Evolutionary conservation across 2,113 vertebrate species (phyloP), one percentile per base, ranked within the genome.

Genomic region (Poeciliopsis retropinna): DNA sequence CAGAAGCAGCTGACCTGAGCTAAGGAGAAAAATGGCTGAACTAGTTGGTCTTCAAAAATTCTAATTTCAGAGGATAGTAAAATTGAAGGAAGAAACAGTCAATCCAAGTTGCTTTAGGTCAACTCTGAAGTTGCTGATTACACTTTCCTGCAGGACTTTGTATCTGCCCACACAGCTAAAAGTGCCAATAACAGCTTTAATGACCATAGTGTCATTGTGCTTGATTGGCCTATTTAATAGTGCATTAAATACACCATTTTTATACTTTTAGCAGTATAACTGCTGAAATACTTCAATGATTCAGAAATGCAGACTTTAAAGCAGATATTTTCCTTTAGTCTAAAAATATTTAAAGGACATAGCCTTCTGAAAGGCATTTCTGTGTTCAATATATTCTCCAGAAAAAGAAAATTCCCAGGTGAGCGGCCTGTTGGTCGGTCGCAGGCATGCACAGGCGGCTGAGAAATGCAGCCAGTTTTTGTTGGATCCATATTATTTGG

Each of bases 401-500:
- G 78, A 75, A 81, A 86, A 82, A 64, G 30, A 19, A 37, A 83
- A 81, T 67, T 83, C 88, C 84, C 81, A 60, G 10, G 68, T 44
- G 76, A 83, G 64, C 29, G 39, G 22, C 37, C 63, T 57, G 80
- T 3, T 54, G 39, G 64, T 75, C 71, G 73, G 82, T 85, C 15
- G 12, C 63, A 67, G 57, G 47, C 74, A 60, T 28, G 54, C 22
- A 57, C 51, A 72, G 67, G 71, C 81, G 73, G 79, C 47, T 63
- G 69, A 81, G 60, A 72, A 79, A 76, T 64, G 70, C 79, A 60
- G 37, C 67, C 27, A 70, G 70, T 71, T 77, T 65, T 83, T 67
- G 72, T 82, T 57, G 79, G 64, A 77, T 85, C 82, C 81, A 73
- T 81, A 90, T 91, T 88, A 87, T 91, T 91, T 80, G 70, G 71